Evolutionary conservation across 2,797 vertebrate genomes (phyloP), one percentile per base, ranked within the genome.

Genomic region (Spea hammondii): DNA sequence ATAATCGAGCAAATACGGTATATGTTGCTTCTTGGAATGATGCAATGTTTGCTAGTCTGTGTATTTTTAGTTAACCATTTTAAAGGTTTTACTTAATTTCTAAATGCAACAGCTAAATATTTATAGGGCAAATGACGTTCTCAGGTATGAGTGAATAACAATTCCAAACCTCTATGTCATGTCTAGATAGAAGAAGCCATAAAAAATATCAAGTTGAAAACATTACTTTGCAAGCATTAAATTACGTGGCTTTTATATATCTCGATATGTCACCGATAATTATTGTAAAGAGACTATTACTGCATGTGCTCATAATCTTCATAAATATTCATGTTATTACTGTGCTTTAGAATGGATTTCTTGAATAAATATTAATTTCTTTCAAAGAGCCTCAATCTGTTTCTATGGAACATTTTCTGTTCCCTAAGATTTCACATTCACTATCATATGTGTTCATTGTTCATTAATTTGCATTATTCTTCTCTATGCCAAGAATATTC

Each of bases 41-140:
- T 32, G 32, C 32, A 32, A 32, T 32, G 32, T 32, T 32, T 32
- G 32, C 32, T 32, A 32, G 32, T 32, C 32, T 32, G 32, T 32
- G 32, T 32, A 32, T 32, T 32, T 32, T 32, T 32, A 32, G 32
- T 32, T 32, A 2, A 2, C 32, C 32, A 32, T 32, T 32, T 32
- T 32, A 32, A 32, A 32, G 32, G 3, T 32, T 32, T 32, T 2
- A 32, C 3, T 32, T 32, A 32, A 32, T 32, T 32, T 32, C 32
- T 32, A 32, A 32, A 32, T 32, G 32, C 32, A 32, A 32, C 32
- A 32, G 2, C 32, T 80, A 66, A 60, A 76, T 64, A 76, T 80
- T 62, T 72, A 76, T 65, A 72, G 64, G 49, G n/a, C 67, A 76
- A 76, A 71, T 71, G 55, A 50, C 59, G 70, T 54, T 65, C 44